phyloP scores from a whole-genome alignment of 2,888 invertebrate species.

The Caenorhabditis doughertyi region DNA sequence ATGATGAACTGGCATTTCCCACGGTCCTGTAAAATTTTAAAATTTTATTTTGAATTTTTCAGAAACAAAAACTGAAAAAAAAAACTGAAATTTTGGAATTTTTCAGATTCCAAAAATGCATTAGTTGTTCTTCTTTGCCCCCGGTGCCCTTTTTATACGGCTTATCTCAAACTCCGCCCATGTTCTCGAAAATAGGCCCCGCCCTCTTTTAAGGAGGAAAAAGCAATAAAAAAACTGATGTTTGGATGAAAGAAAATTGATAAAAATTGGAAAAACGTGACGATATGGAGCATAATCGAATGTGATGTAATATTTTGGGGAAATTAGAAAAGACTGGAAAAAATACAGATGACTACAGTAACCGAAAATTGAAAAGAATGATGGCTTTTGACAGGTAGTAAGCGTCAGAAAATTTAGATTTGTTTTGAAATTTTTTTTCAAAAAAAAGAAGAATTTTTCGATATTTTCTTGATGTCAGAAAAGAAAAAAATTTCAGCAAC shows the following conservation, averaged over 20 bases:
- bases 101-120: not conserved
- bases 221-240: constrained; percentile 11
- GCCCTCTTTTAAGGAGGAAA: constrained; percentile 10
- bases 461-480: too few relatives aligned
- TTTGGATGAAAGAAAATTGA: too few relatives aligned
- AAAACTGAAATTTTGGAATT: not conserved
- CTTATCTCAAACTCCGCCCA: constrained; percentile 24
- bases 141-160: constrained; percentile 8
- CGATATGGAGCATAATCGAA: not conserved
- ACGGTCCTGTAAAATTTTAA: constrained; percentile 16
- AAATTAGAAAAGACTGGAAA: constrained; percentile 1
- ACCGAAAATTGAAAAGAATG: not conserved
- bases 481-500: too few relatives aligned
- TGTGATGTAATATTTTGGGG: constrained; percentile 41
- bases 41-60: constrained; percentile 14
- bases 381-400: constrained; percentile 15
- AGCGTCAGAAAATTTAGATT: constrained; percentile 12
- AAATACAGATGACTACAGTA: not conserved
- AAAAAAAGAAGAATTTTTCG: too few relatives aligned
- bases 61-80: not conserved
- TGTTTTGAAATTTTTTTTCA: not conserved
- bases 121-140: not conserved
- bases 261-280: not conserved
- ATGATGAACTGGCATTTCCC: constrained; percentile 52
- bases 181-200: not conserved